phyloP scores from a whole-genome alignment of 2,888 invertebrate genomes.

The Pyrrhosoma nymphula region DNA sequence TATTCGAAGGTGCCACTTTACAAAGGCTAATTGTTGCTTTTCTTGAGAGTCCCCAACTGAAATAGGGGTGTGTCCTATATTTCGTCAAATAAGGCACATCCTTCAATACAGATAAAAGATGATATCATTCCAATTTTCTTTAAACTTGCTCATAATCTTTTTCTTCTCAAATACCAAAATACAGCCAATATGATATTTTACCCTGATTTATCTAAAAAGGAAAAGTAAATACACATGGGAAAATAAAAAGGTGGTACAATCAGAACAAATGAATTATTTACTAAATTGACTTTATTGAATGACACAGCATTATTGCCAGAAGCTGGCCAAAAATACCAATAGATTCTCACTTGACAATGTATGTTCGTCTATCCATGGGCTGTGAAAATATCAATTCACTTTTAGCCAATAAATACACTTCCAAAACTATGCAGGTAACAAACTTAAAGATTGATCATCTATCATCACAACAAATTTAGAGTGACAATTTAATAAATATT shows the following conservation, averaged over 20 bases:
- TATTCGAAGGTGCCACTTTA: no score
- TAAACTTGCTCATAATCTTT: no score
- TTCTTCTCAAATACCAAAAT: no score
- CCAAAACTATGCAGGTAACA: not conserved
- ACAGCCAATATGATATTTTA: no score
- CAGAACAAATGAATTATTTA: not conserved
- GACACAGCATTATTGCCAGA: conserved; percentile 43
- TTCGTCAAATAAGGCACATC: no score
- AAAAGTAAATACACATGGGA: no score
- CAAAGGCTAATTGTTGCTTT: no score
- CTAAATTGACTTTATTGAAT: conserved; percentile 60
- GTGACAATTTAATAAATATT: not conserved
- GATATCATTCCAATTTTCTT: no score
- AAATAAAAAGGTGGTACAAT: not conserved
- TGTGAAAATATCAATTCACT: not conserved
- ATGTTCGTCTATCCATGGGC: not conserved
- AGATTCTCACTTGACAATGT: not conserved
- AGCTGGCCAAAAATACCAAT: conserved; percentile 39
- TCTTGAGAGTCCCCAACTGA: no score
- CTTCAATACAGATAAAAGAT: no score
- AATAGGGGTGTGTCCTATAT: no score
- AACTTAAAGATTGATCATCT: not conserved
- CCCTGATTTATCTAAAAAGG: no score
- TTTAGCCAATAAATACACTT: not conserved
- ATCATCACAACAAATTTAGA: not conserved